phyloP scores from a whole-genome alignment of 2,888 invertebrate genomes.

The Mythimna albipuncta region DNA sequence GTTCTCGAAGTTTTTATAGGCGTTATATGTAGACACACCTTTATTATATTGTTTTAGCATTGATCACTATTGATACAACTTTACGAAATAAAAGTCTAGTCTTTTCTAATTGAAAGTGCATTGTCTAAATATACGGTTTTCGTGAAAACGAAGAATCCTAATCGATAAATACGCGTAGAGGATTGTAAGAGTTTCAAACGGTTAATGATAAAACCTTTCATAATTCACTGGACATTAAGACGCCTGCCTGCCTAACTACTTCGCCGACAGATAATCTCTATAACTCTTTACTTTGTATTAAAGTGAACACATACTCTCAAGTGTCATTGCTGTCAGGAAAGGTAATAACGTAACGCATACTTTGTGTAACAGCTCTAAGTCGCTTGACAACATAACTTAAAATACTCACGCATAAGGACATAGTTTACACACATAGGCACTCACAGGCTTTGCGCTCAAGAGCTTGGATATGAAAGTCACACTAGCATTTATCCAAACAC shows the following conservation, averaged over 20 bases:
- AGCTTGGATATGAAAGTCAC: constrained; percentile 84
- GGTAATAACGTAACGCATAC: constrained; percentile 66
- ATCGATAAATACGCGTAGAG: neutral
- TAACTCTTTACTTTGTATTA: constrained; percentile 48
- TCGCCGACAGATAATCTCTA: constrained; percentile 16
- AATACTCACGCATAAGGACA: constrained; percentile 66
- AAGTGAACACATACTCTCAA: constrained; percentile 54
- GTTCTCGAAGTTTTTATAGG: neutral
- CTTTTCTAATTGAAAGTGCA: too few relatives aligned
- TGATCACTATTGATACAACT: neutral
- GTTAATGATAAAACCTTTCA: neutral
- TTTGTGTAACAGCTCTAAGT: constrained; percentile 63
- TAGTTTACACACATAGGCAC: constrained; percentile 70
- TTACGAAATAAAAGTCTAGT: too few relatives aligned
- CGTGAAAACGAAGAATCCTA: neutral
- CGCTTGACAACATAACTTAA: constrained; percentile 66
- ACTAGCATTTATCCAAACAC: constrained; percentile 86
- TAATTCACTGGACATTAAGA: constrained; percentile 12
- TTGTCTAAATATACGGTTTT: constrained; percentile 6
- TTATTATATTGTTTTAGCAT: neutral
- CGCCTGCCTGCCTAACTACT: constrained; percentile 13
- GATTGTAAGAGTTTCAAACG: neutral
- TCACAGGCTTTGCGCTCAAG: constrained; percentile 69
- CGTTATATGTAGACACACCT: neutral
- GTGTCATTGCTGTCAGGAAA: constrained; percentile 61